Percentiles rank a stretch among this genome's conserved stretches.
These are phyloP conservation scores for Thymelicus sylvestris DNA, from an alignment of 2,888 invertebrate species.

Conservation along the genomic window DNA sequence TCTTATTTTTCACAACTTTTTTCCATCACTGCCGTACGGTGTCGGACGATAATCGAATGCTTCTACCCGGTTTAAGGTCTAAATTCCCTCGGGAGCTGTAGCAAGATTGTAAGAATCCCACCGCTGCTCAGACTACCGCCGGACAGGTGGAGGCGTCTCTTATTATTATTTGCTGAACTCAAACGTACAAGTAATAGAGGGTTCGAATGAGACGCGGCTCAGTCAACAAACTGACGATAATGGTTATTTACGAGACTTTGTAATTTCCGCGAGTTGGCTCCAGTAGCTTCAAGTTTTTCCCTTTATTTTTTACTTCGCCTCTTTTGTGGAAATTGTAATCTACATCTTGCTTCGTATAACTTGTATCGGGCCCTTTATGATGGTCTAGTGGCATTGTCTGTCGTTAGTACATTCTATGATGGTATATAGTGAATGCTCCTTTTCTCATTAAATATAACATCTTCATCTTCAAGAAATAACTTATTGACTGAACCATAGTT, in stretches of 20 bases:
- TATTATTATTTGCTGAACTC: constrained; percentile 25
- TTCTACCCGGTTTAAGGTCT: background rate
- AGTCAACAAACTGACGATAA: constrained; percentile 9
- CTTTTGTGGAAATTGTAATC: background rate
- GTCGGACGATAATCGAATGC: constrained; percentile 4
- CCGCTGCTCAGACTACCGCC: constrained; percentile 1
- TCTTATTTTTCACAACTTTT: constrained; percentile 25
- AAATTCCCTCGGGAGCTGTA: background rate
- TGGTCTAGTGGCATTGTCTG: background rate
- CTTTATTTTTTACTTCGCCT: background rate
- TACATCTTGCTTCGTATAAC: background rate
- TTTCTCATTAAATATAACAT: too few relatives aligned
- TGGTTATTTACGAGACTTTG: background rate
- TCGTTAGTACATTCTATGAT: too few relatives aligned
- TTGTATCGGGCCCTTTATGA: background rate
- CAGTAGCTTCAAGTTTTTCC: background rate
- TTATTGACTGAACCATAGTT: too few relatives aligned
- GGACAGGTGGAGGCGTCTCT: constrained; percentile 20
- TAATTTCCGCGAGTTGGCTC: constrained; percentile 9
- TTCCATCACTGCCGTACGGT: background rate
- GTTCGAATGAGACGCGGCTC: constrained; percentile 10
- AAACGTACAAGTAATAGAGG: constrained; percentile 11
- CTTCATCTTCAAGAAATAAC: too few relatives aligned
- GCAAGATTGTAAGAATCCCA: background rate
- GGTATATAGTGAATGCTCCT: too few relatives aligned